Percentiles rank a stretch among this genome's conserved stretches.
Evolutionary conservation across 2,888 invertebrate species (phyloP).

Genomic region (Megalurothrips usitatus): DNA sequence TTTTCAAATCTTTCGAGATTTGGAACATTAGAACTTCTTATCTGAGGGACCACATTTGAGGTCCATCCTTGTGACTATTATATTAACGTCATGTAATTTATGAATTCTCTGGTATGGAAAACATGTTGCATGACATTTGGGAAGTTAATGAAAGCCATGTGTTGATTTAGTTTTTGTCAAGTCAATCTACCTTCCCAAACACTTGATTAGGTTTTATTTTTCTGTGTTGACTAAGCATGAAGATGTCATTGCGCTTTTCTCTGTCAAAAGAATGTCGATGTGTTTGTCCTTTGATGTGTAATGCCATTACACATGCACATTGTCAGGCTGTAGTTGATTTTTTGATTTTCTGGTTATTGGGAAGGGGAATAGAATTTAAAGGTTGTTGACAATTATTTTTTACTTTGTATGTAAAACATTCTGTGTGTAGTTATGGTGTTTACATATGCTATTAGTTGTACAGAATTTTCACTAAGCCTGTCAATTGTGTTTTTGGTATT

Average conservation of each 20-base stretch:
- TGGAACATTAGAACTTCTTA: not conserved
- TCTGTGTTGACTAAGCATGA: not conserved
- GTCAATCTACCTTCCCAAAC: not conserved
- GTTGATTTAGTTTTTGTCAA: not conserved
- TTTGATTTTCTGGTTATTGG: no score
- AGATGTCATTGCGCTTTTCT: not conserved
- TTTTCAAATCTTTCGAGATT: no score
- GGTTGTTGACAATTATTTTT: no score
- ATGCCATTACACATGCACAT: no score
- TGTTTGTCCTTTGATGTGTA: not conserved
- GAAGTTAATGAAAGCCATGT: not conserved
- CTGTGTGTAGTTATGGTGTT: not conserved
- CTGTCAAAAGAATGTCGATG: not conserved
- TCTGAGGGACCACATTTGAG: not conserved
- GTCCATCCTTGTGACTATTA: not conserved
- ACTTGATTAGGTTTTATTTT: not conserved
- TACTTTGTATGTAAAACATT: not conserved
- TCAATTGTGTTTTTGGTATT: no score
- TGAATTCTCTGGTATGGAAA: not conserved
- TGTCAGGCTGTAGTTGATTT: no score
- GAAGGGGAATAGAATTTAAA: no score
- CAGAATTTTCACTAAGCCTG: no score
- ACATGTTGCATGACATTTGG: not conserved
- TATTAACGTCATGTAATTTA: not conserved
- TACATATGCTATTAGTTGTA: not conserved